Evolutionary conservation across 1,140 invertebrate genomes (phyloP).

Genomic region (Cylas formicarius): DNA sequence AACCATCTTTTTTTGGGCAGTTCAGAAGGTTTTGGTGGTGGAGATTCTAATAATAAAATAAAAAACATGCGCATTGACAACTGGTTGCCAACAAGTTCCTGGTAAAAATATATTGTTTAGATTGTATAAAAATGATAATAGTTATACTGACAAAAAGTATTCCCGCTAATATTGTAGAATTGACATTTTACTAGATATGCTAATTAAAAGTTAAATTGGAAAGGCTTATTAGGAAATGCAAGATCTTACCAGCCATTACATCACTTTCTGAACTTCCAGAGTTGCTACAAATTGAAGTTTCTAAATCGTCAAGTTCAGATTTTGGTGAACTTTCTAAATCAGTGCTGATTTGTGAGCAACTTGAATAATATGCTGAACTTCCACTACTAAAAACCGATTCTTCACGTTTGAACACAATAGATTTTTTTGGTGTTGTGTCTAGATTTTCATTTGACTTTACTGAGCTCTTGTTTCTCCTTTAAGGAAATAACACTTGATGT

Average conservation of each 20-base stretch:
- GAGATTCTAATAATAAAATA: conserved; percentile 14
- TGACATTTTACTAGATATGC: too few relatives aligned
- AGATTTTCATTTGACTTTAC: conserved; percentile 25
- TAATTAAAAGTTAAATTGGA: too few relatives aligned
- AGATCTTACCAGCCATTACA: conserved; percentile 16
- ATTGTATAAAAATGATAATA: not conserved
- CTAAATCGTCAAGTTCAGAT: conserved; percentile 26
- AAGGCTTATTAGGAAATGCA: too few relatives aligned
- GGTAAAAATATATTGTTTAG: not conserved
- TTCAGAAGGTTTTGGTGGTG: conserved; percentile 34
- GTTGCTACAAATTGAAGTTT: conserved; percentile 21
- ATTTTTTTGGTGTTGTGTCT: conserved; percentile 35
- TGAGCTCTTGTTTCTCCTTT: conserved; percentile 25
- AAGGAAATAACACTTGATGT: conserved; percentile 1
- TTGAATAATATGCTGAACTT: conserved; percentile 25
- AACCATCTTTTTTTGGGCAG: conserved; percentile 60
- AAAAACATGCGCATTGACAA: too few relatives aligned
- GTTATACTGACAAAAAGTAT: not conserved
- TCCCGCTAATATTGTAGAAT: too few relatives aligned
- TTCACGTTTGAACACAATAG: conserved; percentile 23
- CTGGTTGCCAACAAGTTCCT: not conserved
- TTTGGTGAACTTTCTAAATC: conserved; percentile 33
- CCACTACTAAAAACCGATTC: conserved; percentile 24
- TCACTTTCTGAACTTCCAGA: conserved; percentile 25
- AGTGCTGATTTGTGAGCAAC: conserved; percentile 20